Evolutionary conservation across 2,113 vertebrate species (phyloP), one percentile per base, ranked within the genome.

Genomic region (Istiophorus platypterus): DNA sequence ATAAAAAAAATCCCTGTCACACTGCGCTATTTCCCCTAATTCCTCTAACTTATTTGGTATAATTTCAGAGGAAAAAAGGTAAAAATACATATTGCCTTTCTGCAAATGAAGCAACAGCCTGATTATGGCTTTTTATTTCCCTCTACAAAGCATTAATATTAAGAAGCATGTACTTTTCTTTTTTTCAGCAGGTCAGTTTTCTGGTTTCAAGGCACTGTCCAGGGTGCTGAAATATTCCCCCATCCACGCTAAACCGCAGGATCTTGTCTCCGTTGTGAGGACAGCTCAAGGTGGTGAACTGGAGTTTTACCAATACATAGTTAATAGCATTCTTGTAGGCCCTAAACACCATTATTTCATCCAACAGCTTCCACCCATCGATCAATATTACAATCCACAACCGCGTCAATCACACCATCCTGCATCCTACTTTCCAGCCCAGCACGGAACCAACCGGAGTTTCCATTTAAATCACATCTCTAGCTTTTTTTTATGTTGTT

Each of bases 381-480:
- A 93, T 93, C 92, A 91, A 93, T 93, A 92, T 88, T 89, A 92
- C 92, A 91, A 93, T 91, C 76, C 91, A 90, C 90, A 85, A 85
- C 64, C 63, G 81, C 76, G 91, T 93, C 91, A 88, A 85, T 91
- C 89, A 90, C 89, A 78, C 62, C 68, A 72, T 51, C 82, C 83
- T 58, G 70, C 81, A 86, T 75, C 78, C 84, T 71, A 63, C 76
- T 77, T 73, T 83, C 82, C 63, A 80, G 54, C 70, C 71, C 66
- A 79, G 58, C 75, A 56, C 72, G 12, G 74, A 83, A 80, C 80
- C 72, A 87, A 71, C 31, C 17, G 68, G 82, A 57, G 5, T 73
- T 86, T 89, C 76, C 72, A 90, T 89, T 85, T 77, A 88, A 89
- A 87, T 82, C 77, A 65, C 74, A 71, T 45, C 58, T 77, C 24